Base-by-base conservation (phyloP, 1,140 invertebrate species). In the Metopolophium dirhodum region DNA sequence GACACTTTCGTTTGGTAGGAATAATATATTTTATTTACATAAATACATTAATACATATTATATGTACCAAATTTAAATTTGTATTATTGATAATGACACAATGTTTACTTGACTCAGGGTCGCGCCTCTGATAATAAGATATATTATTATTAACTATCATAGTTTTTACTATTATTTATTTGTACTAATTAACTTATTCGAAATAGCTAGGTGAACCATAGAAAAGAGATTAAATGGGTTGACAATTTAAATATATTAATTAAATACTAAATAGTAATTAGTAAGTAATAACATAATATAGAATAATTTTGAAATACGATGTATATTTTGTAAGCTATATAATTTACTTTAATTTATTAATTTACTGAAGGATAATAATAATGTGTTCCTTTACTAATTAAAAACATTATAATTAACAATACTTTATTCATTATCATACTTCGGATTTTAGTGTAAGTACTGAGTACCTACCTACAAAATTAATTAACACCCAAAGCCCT, bases 271-370 rank as follows among this genome's bases (percentile, higher is more conserved):
- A 68, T n/a, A 68, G 30, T n/a, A 51, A 51, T 37, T 37, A 37
- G 37, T 22, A 82, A 82, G 4, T 37, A 37, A 82, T 37, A 37
- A 83, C 22, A 2, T 83, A 83, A 37, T 37, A 37, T 23, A 83
- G 22, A 37, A 83, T 22, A 87, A 7, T 87, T 87, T 87, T 49
- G 9, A 87, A n/a, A 87, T 0, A n/a, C 9, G 11, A 23, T 20
- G 14, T 49, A 87, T n/a, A 87, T 20, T 87, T 87, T 87, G 47
- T 87, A 8, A 47, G 0, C 18, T 49, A n/a, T 49, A 30, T 7
- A 47, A 49, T 49, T n/a, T 87, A 87, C 30, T 49, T 49, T n/a
- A 87, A 86, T n/a, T 87, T 45, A 87, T 87, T 47, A 23, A 87
- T 87, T n/a, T n/a, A n/a, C 47, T 49, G 2, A 45, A 49, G 45